Evolutionary conservation across 2,113 vertebrate genomes (phyloP), one percentile per base, ranked within the genome.

Genomic region (Psephotus haematonotus): DNA sequence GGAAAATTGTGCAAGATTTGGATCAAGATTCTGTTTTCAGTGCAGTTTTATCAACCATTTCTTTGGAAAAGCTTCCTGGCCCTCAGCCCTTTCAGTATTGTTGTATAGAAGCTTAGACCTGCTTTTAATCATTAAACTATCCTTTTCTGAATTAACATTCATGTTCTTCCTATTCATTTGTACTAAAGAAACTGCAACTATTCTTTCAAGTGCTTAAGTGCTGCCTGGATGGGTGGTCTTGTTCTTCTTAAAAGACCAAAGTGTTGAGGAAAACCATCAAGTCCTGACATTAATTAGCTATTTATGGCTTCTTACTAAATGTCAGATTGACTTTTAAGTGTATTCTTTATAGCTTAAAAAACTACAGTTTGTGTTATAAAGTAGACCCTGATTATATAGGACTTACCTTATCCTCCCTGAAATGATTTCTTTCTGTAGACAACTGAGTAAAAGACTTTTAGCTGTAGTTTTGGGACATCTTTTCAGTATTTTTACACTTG

Each of bases 151-250:
- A 75, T 91, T 68, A 79, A 60, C 75, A 96, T 93, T 92, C 90
- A 91, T 90, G 83, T 87, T 88, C 43, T 83, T 95, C 53, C 60
- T 71, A 28, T 95, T 92, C 83, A 74, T 90, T 94, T 93, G 67
- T 90, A 74, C 64, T 77, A 70, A 87, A 81, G 77, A 63, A 64
- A 92, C 28, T 41, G 69, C 31, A 49, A 7, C 68, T 94, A 44
- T 82, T 87, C 91, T 91, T 83, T 85, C 37, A 68, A 77, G 69
- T 46, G 39, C 81, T 52, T 67, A 44, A 43, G 65, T 85, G 13
- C 35, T 74, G 72, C n/a, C 90, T 94, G 63, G 57, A 87, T 94
- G 95, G 95, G 95, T 97, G 97, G 96, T 89, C 95, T 86, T 78
- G 47, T n/a, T 93, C 64, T 88, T 91, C 92, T 67, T 80, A 77